Evolutionary conservation across 1,140 invertebrate species (phyloP).

Genomic region (Euwallacea similis): DNA sequence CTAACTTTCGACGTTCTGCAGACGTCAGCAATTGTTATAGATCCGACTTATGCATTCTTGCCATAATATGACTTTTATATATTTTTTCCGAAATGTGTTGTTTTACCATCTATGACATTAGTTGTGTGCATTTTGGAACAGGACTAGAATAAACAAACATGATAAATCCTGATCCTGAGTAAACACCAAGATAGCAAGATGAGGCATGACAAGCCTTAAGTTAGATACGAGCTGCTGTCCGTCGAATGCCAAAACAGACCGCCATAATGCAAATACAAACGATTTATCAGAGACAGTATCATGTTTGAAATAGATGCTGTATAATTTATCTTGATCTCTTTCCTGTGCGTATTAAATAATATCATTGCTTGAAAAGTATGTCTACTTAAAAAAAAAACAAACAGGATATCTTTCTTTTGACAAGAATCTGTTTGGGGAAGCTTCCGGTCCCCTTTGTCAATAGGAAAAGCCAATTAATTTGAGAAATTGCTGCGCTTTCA

Average conservation of each 20-base stretch:
- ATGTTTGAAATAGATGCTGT: slow-evolving; percentile 30
- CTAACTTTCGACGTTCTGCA: too few species aligned
- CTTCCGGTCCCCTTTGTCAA: slow-evolving; percentile 1
- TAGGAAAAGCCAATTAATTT: slow-evolving; percentile 4
- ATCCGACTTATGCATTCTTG: too few species aligned
- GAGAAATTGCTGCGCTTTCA: slow-evolving; percentile 7
- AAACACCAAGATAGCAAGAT: slow-evolving; percentile 21
- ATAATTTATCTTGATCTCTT: slow-evolving; percentile 37
- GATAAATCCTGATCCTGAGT: slow-evolving; percentile 14
- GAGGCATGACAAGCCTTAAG: slow-evolving; percentile 7
- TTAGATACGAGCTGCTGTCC: slow-evolving; percentile 21
- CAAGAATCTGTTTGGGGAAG: too few species aligned
- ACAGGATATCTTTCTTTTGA: too few species aligned
- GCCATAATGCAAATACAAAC: slow-evolving; percentile 31
- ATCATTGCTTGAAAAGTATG: too few species aligned
- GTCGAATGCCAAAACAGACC: slow-evolving; percentile 19
- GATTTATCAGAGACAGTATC: slow-evolving; percentile 30
- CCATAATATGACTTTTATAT: too few species aligned
- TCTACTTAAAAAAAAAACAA: too few species aligned
- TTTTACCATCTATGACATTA: neutral
- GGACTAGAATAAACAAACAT: slow-evolving; percentile 1
- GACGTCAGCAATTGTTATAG: too few species aligned
- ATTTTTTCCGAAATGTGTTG: neutral
- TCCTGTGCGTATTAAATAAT: neutral
- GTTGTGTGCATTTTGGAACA: neutral